These are phyloP conservation scores for Catostylus mosaicus DNA, from an alignment of 30 jellyfish, hydroid and myxozoan species.

Conservation along the genomic window DNA sequence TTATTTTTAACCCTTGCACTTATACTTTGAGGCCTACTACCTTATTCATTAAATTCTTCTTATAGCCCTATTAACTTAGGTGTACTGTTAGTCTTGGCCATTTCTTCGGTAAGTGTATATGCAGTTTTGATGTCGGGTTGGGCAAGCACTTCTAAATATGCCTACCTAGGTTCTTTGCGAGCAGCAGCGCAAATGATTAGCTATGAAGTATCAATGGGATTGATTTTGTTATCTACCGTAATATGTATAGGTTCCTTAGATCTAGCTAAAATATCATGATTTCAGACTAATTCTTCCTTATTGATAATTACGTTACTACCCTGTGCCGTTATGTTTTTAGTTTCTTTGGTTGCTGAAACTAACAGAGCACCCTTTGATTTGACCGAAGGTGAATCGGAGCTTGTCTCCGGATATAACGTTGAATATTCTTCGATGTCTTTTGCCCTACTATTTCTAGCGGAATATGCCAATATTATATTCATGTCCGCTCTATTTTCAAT, in stretches of 20 bases:
- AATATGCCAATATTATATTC: conserved; percentile 63
- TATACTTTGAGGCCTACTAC: conserved; percentile 11
- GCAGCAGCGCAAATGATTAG: conserved; percentile 86
- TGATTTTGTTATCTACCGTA: conserved; percentile 20
- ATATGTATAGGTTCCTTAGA: conserved; percentile 29
- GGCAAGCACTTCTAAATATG: conserved; percentile 60
- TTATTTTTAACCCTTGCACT: conserved; percentile 58
- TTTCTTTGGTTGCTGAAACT: conserved; percentile 81
- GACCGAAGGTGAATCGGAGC: conserved; percentile 86
- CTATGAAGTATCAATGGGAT: conserved; percentile 70
- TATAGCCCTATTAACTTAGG: background rate
- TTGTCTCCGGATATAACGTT: conserved; percentile 80
- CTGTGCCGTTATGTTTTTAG: conserved; percentile 53
- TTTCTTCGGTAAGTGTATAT: conserved; percentile 61
- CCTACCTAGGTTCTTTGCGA: conserved; percentile 71
- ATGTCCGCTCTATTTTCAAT: conserved; percentile 44
- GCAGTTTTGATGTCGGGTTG: conserved; percentile 73
- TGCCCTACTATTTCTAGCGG: conserved; percentile 67
- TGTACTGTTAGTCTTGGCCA: conserved; percentile 11
- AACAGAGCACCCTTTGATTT: conserved; percentile 84
- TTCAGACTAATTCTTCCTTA: conserved; percentile 30
- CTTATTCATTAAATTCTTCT: background rate
- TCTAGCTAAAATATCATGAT: conserved; percentile 1
- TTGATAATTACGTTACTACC: background rate
- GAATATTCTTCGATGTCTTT: conserved; percentile 84